A percentile compares a stretch with the other conserved stretches of the same genome.
Conservation (phyloP, 2,113 vertebrate genomes). For the Mormoops blainvillei region DNA sequence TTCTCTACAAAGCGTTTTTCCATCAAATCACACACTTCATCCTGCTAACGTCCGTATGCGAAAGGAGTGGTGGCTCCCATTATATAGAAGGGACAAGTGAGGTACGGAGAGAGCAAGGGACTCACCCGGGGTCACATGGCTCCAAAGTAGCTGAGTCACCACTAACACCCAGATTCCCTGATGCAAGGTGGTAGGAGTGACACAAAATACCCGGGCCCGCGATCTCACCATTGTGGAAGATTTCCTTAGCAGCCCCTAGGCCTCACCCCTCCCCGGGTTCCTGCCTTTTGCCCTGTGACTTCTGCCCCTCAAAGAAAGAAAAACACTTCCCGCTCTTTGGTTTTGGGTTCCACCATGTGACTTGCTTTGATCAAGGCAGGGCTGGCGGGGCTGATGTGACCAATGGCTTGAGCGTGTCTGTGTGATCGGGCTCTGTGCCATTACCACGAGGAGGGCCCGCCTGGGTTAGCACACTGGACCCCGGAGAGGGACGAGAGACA, state of each 20-base stretch:
- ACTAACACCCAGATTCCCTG: neutral
- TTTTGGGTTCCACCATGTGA: neutral
- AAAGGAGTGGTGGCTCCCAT: neutral
- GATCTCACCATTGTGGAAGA: rapidly evolving
- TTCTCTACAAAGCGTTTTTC: neutral
- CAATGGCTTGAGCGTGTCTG: rapidly evolving
- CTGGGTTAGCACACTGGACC: neutral
- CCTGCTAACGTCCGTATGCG: rapidly evolving
- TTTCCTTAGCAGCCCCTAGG: neutral
- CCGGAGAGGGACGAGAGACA: rapidly evolving
- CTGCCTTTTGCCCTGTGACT: neutral
- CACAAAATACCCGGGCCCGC: rapidly evolving
- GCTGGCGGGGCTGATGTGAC: rapidly evolving
- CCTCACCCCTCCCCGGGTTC: neutral
- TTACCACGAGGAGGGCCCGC: neutral
- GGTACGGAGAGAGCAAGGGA: neutral
- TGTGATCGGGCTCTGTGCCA: rapidly evolving
- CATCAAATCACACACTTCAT: too few relatives aligned
- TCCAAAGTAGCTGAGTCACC: neutral
- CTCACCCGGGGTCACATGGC: neutral
- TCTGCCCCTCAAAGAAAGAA: neutral
- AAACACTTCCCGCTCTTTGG: neutral
- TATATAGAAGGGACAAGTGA: neutral
- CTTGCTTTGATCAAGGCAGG: neutral
- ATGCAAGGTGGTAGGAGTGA: too few relatives aligned